Base-by-base conservation (phyloP, 2,888 invertebrate genomes). In the Galerucella pusilla region DNA sequence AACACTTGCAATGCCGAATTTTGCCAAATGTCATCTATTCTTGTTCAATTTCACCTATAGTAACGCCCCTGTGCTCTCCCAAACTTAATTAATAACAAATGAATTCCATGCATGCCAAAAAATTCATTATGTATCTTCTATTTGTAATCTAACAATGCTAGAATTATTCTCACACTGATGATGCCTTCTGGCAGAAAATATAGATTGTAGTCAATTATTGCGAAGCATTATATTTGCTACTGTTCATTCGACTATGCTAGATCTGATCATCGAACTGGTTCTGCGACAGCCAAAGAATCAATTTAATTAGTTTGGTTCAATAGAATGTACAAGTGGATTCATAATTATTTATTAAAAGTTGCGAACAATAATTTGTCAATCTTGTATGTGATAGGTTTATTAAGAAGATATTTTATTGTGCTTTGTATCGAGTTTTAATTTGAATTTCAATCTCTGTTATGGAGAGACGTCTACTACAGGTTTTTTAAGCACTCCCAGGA, bases 271-370 rank as follows among this genome's bases (percentile, higher is more conserved):
- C 79, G 75, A 63, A 77, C 77, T 66, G 70, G 61, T 70, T 69
- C n/a, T 70, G 74, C 66, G 59, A 54, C 57, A 54, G 61, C 46
- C 64, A 28, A 73, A 79, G 75, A 76, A 76, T 75, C 72, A 76
- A 70, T 76, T 77, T 77, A 79, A 79, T 79, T 79, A 77, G 79
- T 76, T 79, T 79, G 76, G 79, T 76, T 70, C 74, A 57, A 57
- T 57, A 20, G 57, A 57, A 57, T 57, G 57, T 57, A 57, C 20
- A 57, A 57, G 52, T 3, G n/a, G 14, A 52, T 52, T 57, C 16
- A 20, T 2, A 10, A 57, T 16, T 57, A 20, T 57, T 57, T 57
- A 57, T 57, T n/a, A 16, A 7, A 20, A 20, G 9, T 3, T n/a
- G n/a, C n/a, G 54, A 57, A 20, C 6, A 52, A 52, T 4, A 3